Percentiles rank a stretch among this genome's conserved stretches.
Evolutionary conservation across 1,140 invertebrate species (phyloP).

Genomic region (Scaptodrosophila lebanonensis): DNA sequence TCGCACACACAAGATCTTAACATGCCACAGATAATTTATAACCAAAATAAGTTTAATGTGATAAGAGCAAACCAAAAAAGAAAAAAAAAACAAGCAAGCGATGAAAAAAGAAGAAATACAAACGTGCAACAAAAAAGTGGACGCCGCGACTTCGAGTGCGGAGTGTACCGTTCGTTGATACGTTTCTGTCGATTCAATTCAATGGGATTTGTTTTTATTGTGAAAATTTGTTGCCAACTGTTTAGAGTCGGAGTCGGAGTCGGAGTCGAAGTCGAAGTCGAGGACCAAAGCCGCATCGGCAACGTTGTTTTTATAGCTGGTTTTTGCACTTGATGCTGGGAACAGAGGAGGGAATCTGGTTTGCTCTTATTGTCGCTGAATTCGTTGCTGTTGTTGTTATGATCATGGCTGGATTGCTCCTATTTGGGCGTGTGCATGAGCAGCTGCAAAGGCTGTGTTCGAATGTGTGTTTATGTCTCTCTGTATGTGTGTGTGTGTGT

Average conservation of each 20-base stretch:
- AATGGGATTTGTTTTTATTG: conserved; percentile 39
- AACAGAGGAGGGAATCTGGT: conserved; percentile 40
- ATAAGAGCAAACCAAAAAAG: too few species aligned
- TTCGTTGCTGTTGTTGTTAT: not conserved
- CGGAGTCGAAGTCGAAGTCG: too few species aligned
- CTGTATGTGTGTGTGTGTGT: not conserved
- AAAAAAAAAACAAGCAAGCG: too few species aligned
- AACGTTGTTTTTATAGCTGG: conserved; percentile 34
- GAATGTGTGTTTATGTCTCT: conserved; percentile 1
- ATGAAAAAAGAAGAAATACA: too few species aligned
- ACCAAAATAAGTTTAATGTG: too few species aligned
- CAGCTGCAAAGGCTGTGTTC: not conserved
- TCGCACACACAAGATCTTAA: too few species aligned
- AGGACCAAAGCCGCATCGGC: conserved; percentile 35
- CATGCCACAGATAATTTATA: too few species aligned
- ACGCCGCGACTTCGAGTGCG: too few species aligned
- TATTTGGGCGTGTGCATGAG: conserved; percentile 36
- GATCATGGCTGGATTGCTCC: conserved; percentile 1
- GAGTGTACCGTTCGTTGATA: too few species aligned
- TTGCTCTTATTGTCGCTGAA: conserved; percentile 47
- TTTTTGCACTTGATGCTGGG: conserved; percentile 25
- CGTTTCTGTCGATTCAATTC: conserved; percentile 24
- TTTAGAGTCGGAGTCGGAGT: not conserved
- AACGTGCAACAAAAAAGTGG: conserved; percentile 1
- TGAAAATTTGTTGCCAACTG: conserved; percentile 43